Conservation (phyloP, 92 coral and sea anemone genomes). For the Umimayanthus chanpuru region DNA sequence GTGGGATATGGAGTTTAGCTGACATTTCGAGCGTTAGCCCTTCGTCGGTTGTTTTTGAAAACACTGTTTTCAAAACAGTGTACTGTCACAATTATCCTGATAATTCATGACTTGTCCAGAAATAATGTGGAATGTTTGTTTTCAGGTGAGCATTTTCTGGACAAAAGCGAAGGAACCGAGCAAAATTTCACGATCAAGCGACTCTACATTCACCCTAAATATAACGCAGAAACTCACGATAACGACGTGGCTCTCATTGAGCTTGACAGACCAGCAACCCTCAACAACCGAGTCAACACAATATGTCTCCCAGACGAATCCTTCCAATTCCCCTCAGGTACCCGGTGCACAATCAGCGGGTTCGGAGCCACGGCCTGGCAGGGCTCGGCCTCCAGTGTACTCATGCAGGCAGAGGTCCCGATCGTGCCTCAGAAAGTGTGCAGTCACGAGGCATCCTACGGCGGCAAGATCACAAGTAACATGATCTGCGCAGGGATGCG, state of each 20-base stretch:
- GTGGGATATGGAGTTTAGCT: no score
- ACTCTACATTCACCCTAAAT: conserved; percentile 70
- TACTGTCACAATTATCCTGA: neutral
- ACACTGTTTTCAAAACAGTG: no score
- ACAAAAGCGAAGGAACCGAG: conserved; percentile 68
- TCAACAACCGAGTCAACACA: conserved; percentile 75
- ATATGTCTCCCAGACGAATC: conserved; percentile 75
- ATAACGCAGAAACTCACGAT: conserved; percentile 67
- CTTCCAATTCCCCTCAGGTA: conserved; percentile 70
- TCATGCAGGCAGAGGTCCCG: conserved; percentile 85
- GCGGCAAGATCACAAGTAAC: conserved; percentile 70
- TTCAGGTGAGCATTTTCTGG: conserved; percentile 70
- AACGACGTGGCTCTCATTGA: conserved; percentile 74
- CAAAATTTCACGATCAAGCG: conserved; percentile 68
- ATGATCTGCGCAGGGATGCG: conserved; percentile 82
- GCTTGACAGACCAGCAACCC: conserved; percentile 68
- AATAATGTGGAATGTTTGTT: neutral
- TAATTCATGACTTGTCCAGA: neutral
- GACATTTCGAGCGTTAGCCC: no score
- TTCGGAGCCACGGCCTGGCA: conserved; percentile 73
- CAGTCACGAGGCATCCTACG: conserved; percentile 70
- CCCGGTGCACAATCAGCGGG: conserved; percentile 70
- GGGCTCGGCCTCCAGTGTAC: conserved; percentile 57
- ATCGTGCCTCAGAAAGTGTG: conserved; percentile 64
- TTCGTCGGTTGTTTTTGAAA: no score